A percentile compares a stretch with the other conserved stretches of the same genome.
Conservation (phyloP, 2,888 invertebrate genomes). For the Drosophila melanocephala region DNA sequence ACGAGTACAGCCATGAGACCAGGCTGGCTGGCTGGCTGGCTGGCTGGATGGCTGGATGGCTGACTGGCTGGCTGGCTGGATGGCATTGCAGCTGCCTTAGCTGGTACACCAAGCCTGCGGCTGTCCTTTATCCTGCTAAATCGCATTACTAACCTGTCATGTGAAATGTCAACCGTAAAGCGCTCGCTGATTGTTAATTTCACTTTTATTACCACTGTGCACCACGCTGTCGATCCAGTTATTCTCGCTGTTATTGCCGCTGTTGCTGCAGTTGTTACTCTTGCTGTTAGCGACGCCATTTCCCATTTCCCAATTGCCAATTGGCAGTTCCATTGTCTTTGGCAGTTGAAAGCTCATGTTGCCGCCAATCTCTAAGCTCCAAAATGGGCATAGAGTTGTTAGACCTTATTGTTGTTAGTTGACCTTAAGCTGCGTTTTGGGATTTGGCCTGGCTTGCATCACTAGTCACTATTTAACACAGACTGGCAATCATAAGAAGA, state of each 20-base stretch:
- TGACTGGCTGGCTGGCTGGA: not conserved
- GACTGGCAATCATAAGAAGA: not conserved
- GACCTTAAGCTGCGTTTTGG: conserved; percentile 40
- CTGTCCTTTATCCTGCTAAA: conserved; percentile 83
- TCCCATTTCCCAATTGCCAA: conserved; percentile 48
- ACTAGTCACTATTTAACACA: not conserved
- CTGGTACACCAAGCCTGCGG: conserved; percentile 49
- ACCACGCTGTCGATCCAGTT: conserved; percentile 33
- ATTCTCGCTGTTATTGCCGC: conserved; percentile 1
- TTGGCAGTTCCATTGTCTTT: conserved; percentile 50
- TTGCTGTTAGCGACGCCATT: conserved; percentile 36
- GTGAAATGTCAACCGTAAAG: conserved; percentile 83
- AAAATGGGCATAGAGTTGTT: conserved; percentile 56
- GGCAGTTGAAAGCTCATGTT: conserved; percentile 29
- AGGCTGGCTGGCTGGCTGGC: not conserved
- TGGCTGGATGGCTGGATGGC: not conserved
- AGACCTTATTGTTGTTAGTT: conserved; percentile 16
- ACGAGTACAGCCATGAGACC: conserved; percentile 15
- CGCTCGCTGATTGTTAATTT: conserved; percentile 83
- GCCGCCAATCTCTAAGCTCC: conserved; percentile 34
- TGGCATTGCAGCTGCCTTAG: conserved; percentile 45
- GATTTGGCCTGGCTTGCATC: conserved; percentile 17
- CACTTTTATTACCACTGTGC: conserved; percentile 72
- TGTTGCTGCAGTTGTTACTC: conserved; percentile 5
- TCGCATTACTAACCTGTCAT: conserved; percentile 84